phyloP scores from a whole-genome alignment of 1,140 invertebrate genomes.

The Aphelinus certus region DNA sequence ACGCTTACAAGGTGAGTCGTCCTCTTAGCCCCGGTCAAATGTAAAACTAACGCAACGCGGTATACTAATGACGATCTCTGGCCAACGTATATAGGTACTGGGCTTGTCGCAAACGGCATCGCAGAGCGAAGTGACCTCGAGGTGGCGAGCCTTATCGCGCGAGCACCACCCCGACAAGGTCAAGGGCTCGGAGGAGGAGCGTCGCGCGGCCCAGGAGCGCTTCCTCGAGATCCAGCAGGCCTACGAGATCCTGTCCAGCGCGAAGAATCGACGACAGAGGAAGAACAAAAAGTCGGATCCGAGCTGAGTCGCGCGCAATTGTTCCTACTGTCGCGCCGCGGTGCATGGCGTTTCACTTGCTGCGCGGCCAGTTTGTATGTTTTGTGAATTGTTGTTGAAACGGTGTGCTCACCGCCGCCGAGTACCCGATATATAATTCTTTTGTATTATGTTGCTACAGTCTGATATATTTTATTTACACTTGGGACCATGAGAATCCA shows the following conservation, averaged over 20 bases:
- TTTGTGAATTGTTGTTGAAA: no score
- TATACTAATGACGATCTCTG: neutral
- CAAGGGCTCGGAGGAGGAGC: conserved; percentile 73
- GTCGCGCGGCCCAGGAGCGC: conserved; percentile 78
- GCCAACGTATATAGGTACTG: conserved; percentile 70
- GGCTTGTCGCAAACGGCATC: conserved; percentile 78
- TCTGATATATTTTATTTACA: no score
- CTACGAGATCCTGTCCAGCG: conserved; percentile 88
- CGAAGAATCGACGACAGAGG: conserved; percentile 77
- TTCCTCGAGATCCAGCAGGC: conserved; percentile 95
- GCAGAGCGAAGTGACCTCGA: conserved; percentile 85
- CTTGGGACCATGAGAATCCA: no score
- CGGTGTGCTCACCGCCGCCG: no score
- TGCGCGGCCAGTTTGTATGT: no score
- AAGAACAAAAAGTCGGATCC: conserved; percentile 74
- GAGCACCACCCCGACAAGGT: conserved; percentile 93
- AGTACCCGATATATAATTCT: no score
- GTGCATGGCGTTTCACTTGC: no score
- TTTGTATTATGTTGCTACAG: no score
- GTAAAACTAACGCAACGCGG: neutral
- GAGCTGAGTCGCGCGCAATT: conserved; percentile 1
- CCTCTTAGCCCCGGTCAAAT: neutral
- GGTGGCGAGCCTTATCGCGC: conserved; percentile 83
- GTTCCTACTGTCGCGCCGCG: no score
- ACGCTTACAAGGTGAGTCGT: conserved; percentile 81